Conservation (phyloP, 2,797 vertebrate species). For the Brotula barbata region DNA sequence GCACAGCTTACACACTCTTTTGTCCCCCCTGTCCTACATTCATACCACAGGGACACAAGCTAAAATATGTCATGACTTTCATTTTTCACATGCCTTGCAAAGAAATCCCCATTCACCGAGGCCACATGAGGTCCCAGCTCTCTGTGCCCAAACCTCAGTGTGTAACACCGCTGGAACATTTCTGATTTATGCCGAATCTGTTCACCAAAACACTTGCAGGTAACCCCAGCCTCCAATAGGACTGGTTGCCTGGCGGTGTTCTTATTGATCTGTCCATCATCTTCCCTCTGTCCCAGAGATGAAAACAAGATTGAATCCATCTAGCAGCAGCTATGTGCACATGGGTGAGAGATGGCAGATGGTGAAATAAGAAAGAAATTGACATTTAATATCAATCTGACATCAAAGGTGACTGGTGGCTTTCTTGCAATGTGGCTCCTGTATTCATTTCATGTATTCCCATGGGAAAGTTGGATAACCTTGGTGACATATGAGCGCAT, state of each 20-base stretch:
- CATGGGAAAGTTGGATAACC: conserved; percentile 14
- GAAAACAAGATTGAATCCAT: conserved; percentile 63
- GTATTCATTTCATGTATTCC: conserved; percentile 20
- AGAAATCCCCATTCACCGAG: background rate
- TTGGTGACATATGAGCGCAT: conserved; percentile 19
- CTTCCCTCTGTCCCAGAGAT: conserved; percentile 37
- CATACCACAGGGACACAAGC: no score
- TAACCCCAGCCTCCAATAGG: conserved; percentile 26
- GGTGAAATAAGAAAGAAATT: conserved; percentile 46
- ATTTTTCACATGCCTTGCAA: conserved; percentile 8
- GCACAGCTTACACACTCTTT: no score
- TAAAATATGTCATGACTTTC: background rate
- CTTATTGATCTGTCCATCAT: conserved; percentile 72
- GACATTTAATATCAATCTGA: conserved; percentile 56
- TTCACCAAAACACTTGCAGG: conserved; percentile 43
- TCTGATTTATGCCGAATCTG: conserved; percentile 50
- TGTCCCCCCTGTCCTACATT: no score
- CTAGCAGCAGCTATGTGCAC: conserved; percentile 57
- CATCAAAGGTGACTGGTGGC: conserved; percentile 25
- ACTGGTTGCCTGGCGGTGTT: conserved; percentile 41
- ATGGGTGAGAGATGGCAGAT: conserved; percentile 12
- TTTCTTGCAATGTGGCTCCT: conserved; percentile 12
- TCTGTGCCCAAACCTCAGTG: conserved; percentile 8
- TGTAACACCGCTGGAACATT: conserved; percentile 32
- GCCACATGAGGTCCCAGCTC: conserved; percentile 1